phyloP scores from a whole-genome alignment of 2,797 vertebrate species.

The Microctenopoma lineatum region DNA sequence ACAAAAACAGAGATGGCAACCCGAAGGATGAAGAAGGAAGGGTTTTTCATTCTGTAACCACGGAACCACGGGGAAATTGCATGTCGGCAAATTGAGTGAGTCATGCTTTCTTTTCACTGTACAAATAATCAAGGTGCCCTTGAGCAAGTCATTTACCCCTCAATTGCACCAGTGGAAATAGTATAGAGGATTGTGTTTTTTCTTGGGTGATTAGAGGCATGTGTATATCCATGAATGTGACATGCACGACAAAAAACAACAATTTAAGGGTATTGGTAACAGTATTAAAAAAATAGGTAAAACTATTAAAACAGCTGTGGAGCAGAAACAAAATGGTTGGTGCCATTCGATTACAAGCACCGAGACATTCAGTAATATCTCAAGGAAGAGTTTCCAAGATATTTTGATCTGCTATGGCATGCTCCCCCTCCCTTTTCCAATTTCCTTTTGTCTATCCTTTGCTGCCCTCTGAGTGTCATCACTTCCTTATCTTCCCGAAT shows the following conservation, averaged over 20 bases:
- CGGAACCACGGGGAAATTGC: conserved; percentile 28
- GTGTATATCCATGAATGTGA: conserved; percentile 6
- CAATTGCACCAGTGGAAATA: conserved; percentile 38
- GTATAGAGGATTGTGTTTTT: conserved; percentile 14
- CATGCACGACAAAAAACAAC: conserved; percentile 7
- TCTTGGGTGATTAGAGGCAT: conserved; percentile 4
- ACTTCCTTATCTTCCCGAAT: conserved; percentile 68
- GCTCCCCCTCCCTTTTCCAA: conserved; percentile 66
- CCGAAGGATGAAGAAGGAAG: conserved; percentile 1
- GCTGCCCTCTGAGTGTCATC: conserved; percentile 69
- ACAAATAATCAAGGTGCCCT: conserved; percentile 56
- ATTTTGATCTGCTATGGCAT: conserved; percentile 49
- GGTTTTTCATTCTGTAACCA: conserved; percentile 38
- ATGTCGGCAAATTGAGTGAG: neutral
- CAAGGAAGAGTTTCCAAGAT: conserved; percentile 48
- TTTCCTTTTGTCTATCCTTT: conserved; percentile 72
- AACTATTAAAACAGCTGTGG: conserved; percentile 11
- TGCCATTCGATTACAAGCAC: conserved; percentile 45
- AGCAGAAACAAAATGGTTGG: conserved; percentile 22
- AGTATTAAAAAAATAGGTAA: conserved; percentile 6
- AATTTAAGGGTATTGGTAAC: neutral
- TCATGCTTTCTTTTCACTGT: conserved; percentile 47
- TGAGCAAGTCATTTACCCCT: conserved; percentile 53
- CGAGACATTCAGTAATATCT: conserved; percentile 45
- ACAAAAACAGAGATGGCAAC: conserved; percentile 7